These are phyloP conservation scores for Aythya baeri DNA, from an alignment of 2,113 vertebrate species.

Conservation along the genomic window DNA sequence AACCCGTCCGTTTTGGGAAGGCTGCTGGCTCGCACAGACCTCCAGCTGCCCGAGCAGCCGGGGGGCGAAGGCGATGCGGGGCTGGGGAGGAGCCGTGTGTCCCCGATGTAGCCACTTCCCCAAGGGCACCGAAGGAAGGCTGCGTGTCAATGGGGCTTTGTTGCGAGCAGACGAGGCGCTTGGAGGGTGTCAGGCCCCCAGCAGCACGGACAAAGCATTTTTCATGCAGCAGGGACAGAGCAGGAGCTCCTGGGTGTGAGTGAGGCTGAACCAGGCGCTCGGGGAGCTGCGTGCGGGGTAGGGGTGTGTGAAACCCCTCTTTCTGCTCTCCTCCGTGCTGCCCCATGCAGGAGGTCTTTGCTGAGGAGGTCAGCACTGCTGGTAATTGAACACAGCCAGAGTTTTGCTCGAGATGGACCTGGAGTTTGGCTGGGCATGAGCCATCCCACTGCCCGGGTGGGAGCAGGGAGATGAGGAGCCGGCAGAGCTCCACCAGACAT, in stretches of 20 bases:
- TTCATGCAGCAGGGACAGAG: accelerated
- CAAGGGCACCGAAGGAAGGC: not conserved
- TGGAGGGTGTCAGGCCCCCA: not conserved
- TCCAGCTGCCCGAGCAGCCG: not conserved
- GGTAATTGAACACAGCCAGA: not conserved
- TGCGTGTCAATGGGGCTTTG: not conserved
- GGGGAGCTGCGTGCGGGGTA: not conserved
- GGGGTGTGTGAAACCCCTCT: too few relatives aligned
- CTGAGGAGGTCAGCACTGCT: not conserved
- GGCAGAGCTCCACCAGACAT: not conserved
- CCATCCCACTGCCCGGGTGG: accelerated
- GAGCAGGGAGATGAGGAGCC: not conserved
- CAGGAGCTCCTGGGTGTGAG: not conserved
- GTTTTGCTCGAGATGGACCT: accelerated
- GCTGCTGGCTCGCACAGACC: accelerated
- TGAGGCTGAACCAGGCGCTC: not conserved
- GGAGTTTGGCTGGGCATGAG: accelerated
- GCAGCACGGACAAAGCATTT: not conserved
- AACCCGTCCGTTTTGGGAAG: accelerated
- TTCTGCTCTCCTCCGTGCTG: not conserved
- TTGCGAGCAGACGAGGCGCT: not conserved
- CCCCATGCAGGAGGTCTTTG: not conserved
- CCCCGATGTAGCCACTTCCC: not conserved
- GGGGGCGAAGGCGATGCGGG: not conserved
- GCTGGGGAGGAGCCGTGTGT: not conserved